These are phyloP conservation scores for Polypedilum pembai DNA, from an alignment of 1,140 invertebrate species.

Conservation along the genomic window DNA sequence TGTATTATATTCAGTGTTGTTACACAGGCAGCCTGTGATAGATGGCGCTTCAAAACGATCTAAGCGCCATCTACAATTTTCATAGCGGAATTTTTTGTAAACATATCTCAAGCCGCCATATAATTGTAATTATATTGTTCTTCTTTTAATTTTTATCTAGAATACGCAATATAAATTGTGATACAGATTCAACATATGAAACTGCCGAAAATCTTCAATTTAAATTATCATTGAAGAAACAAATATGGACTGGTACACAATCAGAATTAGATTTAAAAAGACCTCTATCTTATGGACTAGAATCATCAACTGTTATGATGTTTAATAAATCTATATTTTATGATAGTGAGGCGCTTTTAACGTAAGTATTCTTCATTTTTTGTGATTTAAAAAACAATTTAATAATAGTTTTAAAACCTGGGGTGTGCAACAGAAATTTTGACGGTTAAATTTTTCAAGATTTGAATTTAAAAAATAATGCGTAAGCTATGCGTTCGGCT, in stretches of 20 bases:
- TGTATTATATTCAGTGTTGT: no score
- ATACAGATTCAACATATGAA: conserved; percentile 15
- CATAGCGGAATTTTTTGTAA: no score
- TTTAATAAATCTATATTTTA: conserved; percentile 30
- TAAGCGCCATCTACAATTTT: no score
- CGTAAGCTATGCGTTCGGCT: no score
- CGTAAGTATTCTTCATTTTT: conserved; percentile 33
- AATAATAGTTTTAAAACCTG: not conserved
- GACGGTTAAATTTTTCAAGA: no score
- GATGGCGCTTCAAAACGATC: no score
- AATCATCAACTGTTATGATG: conserved; percentile 31
- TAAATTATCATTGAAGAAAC: conserved; percentile 41
- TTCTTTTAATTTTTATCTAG: conserved; percentile 29
- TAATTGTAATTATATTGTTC: no score
- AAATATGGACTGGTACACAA: conserved; percentile 39
- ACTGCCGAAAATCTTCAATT: conserved; percentile 38
- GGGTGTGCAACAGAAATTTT: no score
- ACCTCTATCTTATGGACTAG: conserved; percentile 34
- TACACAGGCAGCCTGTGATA: no score
- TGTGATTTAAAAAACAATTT: not conserved
- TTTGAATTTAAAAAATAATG: no score
- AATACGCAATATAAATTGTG: conserved; percentile 26
- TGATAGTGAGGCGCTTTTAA: conserved; percentile 38
- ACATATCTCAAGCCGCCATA: no score
- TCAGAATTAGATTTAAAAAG: conserved; percentile 32